phyloP scores from a whole-genome alignment of 2,797 vertebrate genomes.

The Onychomys arenicola region DNA sequence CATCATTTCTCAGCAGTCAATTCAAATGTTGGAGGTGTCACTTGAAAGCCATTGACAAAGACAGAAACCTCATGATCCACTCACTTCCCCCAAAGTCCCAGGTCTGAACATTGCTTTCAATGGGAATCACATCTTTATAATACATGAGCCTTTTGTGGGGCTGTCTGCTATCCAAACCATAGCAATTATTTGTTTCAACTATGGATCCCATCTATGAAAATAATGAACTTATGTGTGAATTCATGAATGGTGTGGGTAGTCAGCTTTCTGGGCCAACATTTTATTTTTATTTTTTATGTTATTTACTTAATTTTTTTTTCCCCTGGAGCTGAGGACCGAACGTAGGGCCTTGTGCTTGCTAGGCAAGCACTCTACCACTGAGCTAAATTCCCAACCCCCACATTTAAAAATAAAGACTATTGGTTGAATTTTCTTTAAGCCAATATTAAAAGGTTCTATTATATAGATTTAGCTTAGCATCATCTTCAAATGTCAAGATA shows the following conservation, averaged over 20 bases:
- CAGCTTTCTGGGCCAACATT: background rate
- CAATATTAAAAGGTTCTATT: conserved; percentile 26
- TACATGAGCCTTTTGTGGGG: background rate
- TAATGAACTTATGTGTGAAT: background rate
- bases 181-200: background rate
- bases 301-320: too few relatives aligned
- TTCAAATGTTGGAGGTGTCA: background rate
- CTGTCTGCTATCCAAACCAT: background rate
- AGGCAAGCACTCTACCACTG: too few relatives aligned
- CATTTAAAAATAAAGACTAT: background rate
- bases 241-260: background rate
- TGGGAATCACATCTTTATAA: background rate
- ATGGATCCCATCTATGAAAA: conserved; percentile 27
- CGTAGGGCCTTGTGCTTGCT: too few relatives aligned
- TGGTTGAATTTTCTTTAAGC: conserved; percentile 3
- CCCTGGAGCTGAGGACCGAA: too few relatives aligned
- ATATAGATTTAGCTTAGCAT: conserved; percentile 29
- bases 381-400: too few relatives aligned
- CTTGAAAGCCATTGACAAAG: background rate
- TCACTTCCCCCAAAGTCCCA: background rate
- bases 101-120: background rate
- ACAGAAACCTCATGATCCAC: background rate
- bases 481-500: conserved; percentile 46
- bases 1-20: too few relatives aligned
- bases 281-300: too few relatives aligned